phyloP scores from a whole-genome alignment of 2,113 vertebrate species.

The Lynx canadensis region DNA sequence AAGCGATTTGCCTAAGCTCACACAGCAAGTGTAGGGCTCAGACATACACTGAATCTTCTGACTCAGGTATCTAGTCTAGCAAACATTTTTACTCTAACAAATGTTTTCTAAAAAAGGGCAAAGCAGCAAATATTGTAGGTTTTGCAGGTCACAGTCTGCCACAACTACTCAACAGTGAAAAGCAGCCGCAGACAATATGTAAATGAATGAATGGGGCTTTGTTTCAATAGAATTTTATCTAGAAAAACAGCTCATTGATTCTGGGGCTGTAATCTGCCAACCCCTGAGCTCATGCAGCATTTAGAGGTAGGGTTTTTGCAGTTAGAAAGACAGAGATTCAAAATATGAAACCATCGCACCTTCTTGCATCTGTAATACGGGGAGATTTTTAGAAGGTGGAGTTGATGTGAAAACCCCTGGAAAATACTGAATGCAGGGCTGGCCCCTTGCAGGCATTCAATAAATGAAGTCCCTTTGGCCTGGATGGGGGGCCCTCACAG shows the following conservation, averaged over 20 bases:
- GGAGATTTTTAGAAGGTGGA: not conserved
- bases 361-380: not conserved
- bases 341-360: not conserved
- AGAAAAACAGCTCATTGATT: not conserved
- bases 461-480: not conserved
- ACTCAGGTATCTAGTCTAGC: not conserved
- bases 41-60: not conserved
- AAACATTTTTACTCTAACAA: not conserved
- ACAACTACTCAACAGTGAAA: not conserved
- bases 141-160: not conserved
- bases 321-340: not conserved
- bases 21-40: not conserved
- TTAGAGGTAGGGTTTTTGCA: not conserved
- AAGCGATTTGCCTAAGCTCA: not conserved
- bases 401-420: not conserved
- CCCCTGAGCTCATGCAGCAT: not conserved
- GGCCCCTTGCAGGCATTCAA: not conserved
- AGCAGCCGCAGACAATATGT: not conserved
- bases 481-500: not conserved
- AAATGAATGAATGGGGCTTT: not conserved
- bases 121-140: not conserved
- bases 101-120: not conserved
- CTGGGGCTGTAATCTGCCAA: not conserved
- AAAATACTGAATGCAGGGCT: not conserved
- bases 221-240: slow-evolving; percentile 51